Conservation (phyloP, 2,888 invertebrate genomes). For the Diabrotica balteata region DNA sequence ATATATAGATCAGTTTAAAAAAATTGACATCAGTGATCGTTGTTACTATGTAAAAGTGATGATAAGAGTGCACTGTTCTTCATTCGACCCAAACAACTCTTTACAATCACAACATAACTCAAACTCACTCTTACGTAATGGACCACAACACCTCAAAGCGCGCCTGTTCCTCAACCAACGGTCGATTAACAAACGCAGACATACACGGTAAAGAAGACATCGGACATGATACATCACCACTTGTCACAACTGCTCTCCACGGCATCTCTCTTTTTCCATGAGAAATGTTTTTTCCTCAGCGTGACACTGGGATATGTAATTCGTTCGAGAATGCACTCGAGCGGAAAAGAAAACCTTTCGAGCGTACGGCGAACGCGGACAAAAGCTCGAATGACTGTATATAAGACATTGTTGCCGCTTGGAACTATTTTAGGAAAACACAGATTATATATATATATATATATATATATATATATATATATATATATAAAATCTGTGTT, state of each 20-base stretch:
- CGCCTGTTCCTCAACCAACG: conserved; percentile 1
- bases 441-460: no score
- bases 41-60: no score
- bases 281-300: conserved; percentile 30
- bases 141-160: conserved; percentile 1
- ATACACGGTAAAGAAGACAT: conserved; percentile 15
- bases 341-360: conserved; percentile 33
- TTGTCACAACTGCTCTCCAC: conserved; percentile 20
- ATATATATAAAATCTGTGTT: no score
- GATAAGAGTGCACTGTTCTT: no score
- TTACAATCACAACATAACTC: no score
- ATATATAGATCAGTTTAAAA: no score
- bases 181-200: conserved; percentile 11
- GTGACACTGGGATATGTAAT: conserved; percentile 27
- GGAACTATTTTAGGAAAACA: no score
- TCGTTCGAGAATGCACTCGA: conserved; percentile 29
- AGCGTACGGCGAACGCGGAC: conserved; percentile 26
- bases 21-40: no score
- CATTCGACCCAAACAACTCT: no score
- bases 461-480: no score
- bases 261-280: conserved; percentile 11
- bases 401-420: conserved; percentile 3
- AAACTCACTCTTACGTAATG: no score
- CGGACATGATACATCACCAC: conserved; percentile 26
- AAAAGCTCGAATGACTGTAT: conserved; percentile 16